These are phyloP conservation scores for Thamnophis sirtalis DNA, from an alignment of 2,113 vertebrate genomes.

Conservation along the genomic window DNA sequence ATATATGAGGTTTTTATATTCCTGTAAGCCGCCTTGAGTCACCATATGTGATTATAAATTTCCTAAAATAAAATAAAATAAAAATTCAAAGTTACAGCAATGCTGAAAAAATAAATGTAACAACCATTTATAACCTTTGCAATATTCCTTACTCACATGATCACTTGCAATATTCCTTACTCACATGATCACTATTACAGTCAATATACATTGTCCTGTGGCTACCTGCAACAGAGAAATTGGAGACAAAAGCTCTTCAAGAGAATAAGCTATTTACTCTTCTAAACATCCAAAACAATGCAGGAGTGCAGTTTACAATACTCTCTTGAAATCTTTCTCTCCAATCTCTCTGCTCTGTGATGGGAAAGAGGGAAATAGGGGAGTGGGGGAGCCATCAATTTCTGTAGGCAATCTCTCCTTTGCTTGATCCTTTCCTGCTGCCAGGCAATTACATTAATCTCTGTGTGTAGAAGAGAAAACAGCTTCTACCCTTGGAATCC, in stretches of 20 bases:
- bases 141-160: not conserved
- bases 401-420: not conserved
- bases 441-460: not conserved
- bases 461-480: not conserved
- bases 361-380: too few species aligned
- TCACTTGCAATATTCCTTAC: not conserved
- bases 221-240: not conserved
- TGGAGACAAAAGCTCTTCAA: not conserved
- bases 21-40: too few species aligned
- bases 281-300: not conserved
- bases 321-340: not conserved
- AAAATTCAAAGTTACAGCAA: not conserved
- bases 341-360: not conserved
- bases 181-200: not conserved
- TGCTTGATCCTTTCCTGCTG: not conserved
- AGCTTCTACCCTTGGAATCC: too few species aligned
- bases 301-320: not conserved
- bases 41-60: too few species aligned
- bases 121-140: not conserved
- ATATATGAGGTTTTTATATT: too few species aligned
- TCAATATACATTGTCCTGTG: not conserved
- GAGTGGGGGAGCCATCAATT: not conserved
- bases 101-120: not conserved
- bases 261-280: not conserved
- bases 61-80: too few species aligned